Percentiles rank a stretch among this genome's conserved stretches.
Evolutionary conservation across 2,797 vertebrate genomes (phyloP).

Genomic region (Chrysocyon brachyurus): DNA sequence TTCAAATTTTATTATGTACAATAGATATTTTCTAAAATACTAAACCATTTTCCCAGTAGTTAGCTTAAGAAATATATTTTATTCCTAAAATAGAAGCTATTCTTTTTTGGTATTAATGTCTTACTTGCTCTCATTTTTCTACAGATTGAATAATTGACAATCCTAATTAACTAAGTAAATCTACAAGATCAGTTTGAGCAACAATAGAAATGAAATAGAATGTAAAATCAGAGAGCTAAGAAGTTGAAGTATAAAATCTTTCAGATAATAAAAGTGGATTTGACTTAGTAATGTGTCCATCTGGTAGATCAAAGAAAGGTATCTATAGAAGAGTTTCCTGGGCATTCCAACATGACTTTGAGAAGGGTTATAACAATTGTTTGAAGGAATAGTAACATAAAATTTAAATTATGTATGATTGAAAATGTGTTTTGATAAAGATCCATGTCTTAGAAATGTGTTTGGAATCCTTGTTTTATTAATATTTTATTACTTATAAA

Average conservation of each 20-base stretch:
- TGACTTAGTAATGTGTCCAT: not conserved
- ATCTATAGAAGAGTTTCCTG: not conserved
- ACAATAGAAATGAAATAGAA: not conserved
- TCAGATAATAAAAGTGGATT: not conserved
- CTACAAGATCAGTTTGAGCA: not conserved
- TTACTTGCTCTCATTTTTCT: slow-evolving; percentile 54
- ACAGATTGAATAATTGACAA: not conserved
- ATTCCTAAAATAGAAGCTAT: not conserved
- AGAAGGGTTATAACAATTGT: not conserved
- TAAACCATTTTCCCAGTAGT: not conserved
- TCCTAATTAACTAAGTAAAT: slow-evolving; percentile 39
- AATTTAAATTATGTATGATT: not conserved
- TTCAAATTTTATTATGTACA: not conserved
- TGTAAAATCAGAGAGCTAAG: not conserved
- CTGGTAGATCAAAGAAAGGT: not conserved
- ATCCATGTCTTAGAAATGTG: not conserved
- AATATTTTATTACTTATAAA: not conserved
- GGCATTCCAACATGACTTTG: not conserved
- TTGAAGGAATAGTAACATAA: not conserved
- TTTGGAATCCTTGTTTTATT: not conserved
- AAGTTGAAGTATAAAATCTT: not conserved
- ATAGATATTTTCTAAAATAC: not conserved
- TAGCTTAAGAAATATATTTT: slow-evolving; percentile 32
- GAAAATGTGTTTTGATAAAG: not conserved
- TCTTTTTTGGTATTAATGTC: slow-evolving; percentile 44